Conservation (phyloP, 2,888 invertebrate species). For the Octonoba sinensis region DNA sequence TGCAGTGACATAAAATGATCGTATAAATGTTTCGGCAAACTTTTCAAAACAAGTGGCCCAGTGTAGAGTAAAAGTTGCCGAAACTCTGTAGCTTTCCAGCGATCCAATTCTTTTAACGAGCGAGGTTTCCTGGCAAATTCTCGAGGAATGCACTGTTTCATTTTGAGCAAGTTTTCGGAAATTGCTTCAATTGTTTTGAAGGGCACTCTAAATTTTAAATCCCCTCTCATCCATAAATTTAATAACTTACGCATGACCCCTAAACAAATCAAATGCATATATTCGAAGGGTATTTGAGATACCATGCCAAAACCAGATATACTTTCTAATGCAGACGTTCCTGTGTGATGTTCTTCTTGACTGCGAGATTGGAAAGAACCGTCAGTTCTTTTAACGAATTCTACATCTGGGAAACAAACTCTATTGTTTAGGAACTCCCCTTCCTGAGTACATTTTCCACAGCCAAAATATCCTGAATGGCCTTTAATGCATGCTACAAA, state of each 20-base stretch:
- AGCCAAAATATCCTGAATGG: slow-evolving; percentile 17
- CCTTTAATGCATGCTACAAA: slow-evolving; percentile 13
- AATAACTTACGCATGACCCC: slow-evolving; percentile 68
- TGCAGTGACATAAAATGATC: slow-evolving; percentile 66
- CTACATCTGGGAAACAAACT: slow-evolving; percentile 1
- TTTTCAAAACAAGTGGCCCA: slow-evolving; percentile 67
- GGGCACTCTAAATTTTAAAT: background rate
- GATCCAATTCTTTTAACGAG: slow-evolving; percentile 66
- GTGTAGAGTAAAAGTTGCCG: slow-evolving; percentile 67
- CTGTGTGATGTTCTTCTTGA: slow-evolving; percentile 65
- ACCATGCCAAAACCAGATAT: slow-evolving; percentile 62
- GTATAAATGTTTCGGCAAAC: slow-evolving; percentile 63
- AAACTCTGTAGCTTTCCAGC: slow-evolving; percentile 69
- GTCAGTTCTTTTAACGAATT: slow-evolving; percentile 58
- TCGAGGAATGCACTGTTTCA: background rate
- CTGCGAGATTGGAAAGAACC: slow-evolving; percentile 51
- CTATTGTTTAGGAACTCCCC: background rate
- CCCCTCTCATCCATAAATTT: slow-evolving; percentile 67
- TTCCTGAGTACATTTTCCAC: slow-evolving; percentile 26
- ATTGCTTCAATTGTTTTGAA: background rate
- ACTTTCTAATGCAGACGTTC: slow-evolving; percentile 63
- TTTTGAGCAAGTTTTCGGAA: background rate
- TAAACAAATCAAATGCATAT: slow-evolving; percentile 69
- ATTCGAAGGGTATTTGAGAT: slow-evolving; percentile 67
- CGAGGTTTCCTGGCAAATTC: slow-evolving; percentile 68